Percentiles rank a stretch among this genome's conserved stretches.
phyloP scores from a whole-genome alignment of 2,888 invertebrate species.

The Deroplatys truncata region DNA sequence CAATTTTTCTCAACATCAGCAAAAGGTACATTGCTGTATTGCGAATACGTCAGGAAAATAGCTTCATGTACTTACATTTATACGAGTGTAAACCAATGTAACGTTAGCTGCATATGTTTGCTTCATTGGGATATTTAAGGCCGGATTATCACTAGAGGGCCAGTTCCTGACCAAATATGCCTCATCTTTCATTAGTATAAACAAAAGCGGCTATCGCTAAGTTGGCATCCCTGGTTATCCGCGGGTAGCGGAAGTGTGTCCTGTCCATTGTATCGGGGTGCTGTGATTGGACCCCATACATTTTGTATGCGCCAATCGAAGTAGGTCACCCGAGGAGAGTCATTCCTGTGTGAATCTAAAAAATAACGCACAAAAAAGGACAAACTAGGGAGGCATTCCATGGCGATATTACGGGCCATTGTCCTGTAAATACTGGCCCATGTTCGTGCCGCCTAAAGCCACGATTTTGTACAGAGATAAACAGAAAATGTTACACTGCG shows the following conservation, averaged over 20 bases:
- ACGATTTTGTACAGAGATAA: neutral
- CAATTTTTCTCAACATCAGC: too few relatives aligned
- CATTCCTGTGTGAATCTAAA: neutral
- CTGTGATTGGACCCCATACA: neutral
- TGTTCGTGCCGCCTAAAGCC: neutral
- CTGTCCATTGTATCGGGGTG: neutral
- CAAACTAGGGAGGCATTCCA: neutral
- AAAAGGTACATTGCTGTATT: too few relatives aligned
- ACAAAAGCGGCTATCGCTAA: neutral
- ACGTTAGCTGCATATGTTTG: neutral
- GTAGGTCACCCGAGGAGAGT: neutral
- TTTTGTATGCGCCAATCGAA: neutral
- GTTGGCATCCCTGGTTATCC: neutral
- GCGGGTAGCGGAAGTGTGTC: neutral
- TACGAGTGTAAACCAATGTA: neutral
- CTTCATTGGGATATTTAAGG: neutral
- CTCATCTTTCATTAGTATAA: neutral
- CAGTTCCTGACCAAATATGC: neutral
- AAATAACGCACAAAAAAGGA: neutral
- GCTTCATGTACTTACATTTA: too few relatives aligned
- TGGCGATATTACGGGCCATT: neutral
- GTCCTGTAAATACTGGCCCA: neutral
- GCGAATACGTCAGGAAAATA: too few relatives aligned
- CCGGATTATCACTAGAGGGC: neutral
- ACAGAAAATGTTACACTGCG: neutral